phyloP scores from a whole-genome alignment of 2,888 invertebrate genomes.

The Meteorus colon region DNA sequence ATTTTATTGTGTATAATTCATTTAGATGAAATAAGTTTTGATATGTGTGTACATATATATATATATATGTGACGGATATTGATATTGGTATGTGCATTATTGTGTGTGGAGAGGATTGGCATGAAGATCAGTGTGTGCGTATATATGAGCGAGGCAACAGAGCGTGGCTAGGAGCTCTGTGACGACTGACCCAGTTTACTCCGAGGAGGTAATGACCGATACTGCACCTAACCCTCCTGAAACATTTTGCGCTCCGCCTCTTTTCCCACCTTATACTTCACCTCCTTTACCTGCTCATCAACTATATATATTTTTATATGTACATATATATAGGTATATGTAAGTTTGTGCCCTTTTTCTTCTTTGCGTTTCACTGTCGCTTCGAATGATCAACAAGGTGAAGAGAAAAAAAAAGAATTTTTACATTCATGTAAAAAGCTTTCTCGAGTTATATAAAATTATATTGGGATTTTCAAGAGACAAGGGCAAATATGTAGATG shows the following conservation, averaged over 20 bases:
- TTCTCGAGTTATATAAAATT: not conserved
- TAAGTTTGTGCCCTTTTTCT: constrained; percentile 9
- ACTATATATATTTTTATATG: not conserved
- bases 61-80: not conserved
- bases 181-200: constrained; percentile 73
- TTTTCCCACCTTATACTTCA: constrained; percentile 35
- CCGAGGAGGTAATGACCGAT: constrained; percentile 73
- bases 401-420: constrained; percentile 1
- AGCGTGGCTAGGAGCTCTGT: constrained; percentile 59
- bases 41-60: not conserved
- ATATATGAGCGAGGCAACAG: constrained; percentile 36
- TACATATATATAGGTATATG: not conserved
- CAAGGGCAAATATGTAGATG: constrained; percentile 3
- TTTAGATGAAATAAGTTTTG: not conserved
- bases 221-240: constrained; percentile 71
- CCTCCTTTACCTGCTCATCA: constrained; percentile 26
- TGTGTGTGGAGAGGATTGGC: constrained; percentile 11
- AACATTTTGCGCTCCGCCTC: constrained; percentile 44
- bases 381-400: constrained; percentile 41
- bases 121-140: constrained; percentile 42
- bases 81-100: not conserved
- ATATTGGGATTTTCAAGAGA: constrained; percentile 1
- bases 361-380: constrained; percentile 4
- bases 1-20: constrained; percentile 11
- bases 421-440: not conserved